A percentile compares a stretch with the other conserved stretches of the same genome.
Evolutionary conservation across 2,113 vertebrate species (phyloP).

Genomic region (Holacanthus passer): DNA sequence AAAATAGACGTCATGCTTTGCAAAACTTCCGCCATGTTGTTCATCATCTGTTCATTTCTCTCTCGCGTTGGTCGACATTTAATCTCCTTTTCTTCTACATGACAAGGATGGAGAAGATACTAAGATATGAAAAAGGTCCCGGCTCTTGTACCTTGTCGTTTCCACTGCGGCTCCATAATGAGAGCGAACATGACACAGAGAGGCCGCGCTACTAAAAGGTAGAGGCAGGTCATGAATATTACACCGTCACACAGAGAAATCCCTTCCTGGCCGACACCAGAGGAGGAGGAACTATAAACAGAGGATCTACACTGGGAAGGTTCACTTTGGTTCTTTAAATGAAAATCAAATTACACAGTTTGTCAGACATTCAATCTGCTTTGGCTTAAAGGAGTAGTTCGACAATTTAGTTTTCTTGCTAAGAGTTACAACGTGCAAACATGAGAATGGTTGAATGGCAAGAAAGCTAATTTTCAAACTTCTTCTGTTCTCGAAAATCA

Average conservation of each 20-base stretch:
- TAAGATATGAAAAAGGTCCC: conserved; percentile 35
- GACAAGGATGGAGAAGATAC: not conserved
- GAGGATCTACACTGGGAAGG: not conserved
- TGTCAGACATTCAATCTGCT: not conserved
- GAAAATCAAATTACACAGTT: not conserved
- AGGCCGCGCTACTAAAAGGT: conserved; percentile 50
- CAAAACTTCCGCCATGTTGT: conserved; percentile 3
- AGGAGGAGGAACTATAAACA: not conserved
- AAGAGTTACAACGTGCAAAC: not conserved
- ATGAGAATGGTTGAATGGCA: too few relatives aligned
- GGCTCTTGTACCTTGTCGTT: conserved; percentile 54
- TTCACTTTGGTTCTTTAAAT: not conserved
- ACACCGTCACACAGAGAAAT: conserved; percentile 56
- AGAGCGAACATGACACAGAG: conserved; percentile 64
- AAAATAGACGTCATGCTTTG: conserved; percentile 10
- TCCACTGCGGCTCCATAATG: conserved; percentile 36
- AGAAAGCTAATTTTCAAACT: too few relatives aligned
- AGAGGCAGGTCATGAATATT: conserved; percentile 71
- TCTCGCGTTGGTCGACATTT: not conserved
- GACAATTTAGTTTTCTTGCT: not conserved
- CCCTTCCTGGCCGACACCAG: conserved; percentile 16
- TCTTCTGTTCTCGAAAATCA: too few relatives aligned
- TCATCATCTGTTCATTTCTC: conserved; percentile 22
- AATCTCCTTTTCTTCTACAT: not conserved
- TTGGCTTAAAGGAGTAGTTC: not conserved